phyloP scores from a whole-genome alignment of 2,113 vertebrate genomes.

The Thinocorus orbignyianus region DNA sequence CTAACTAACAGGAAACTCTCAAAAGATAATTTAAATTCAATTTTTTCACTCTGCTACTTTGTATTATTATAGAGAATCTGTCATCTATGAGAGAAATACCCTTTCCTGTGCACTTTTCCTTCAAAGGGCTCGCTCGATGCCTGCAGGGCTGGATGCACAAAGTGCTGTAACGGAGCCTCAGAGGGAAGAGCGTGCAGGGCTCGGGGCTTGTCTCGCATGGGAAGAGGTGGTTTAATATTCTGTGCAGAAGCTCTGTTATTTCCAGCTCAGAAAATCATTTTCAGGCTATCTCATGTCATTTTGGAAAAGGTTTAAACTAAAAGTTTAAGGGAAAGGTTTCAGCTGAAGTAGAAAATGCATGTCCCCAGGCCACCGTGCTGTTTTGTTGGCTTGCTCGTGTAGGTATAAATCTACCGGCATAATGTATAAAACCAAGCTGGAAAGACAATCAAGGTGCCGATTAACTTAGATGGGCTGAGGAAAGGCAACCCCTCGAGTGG shows the following conservation, averaged over 20 bases:
- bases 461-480: neutral
- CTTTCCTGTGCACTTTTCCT: neutral
- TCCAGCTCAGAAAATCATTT: neutral
- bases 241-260: neutral
- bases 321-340: neutral
- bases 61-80: neutral
- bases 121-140: fast-evolving
- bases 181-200: neutral
- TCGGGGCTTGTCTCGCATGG: neutral
- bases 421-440: neutral
- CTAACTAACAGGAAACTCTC: neutral
- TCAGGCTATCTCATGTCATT: neutral
- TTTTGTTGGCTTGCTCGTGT: neutral
- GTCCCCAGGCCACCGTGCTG: neutral
- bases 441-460: neutral
- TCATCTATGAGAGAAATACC: fast-evolving
- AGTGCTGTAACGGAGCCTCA: neutral
- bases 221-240: neutral
- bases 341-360: neutral
- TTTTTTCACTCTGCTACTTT: neutral
- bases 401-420: neutral
- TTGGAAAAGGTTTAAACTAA: neutral
- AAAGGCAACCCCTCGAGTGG: neutral
- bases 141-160: neutral
- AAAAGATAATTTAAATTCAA: neutral